phyloP scores from a whole-genome alignment of 2,888 invertebrate species.

The Eristalis arbustorum region DNA sequence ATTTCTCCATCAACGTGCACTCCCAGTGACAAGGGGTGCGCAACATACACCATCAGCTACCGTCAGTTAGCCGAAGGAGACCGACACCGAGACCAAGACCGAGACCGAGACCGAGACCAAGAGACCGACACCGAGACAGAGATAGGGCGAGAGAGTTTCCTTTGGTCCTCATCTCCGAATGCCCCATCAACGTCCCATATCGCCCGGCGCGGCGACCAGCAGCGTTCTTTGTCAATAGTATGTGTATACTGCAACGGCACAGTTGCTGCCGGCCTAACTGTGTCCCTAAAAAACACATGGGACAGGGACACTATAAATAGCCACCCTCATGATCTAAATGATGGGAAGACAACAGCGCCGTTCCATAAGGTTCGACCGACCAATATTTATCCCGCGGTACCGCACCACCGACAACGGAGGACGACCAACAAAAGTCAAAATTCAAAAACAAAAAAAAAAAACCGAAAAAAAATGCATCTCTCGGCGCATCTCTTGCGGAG shows the following conservation, averaged over 20 bases:
- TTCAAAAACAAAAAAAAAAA: constrained; percentile 7
- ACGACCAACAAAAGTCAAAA: neutral
- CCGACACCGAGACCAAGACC: neutral
- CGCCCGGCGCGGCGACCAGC: constrained; percentile 18
- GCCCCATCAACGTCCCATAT: constrained; percentile 33
- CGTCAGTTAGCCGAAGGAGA: constrained; percentile 31
- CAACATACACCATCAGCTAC: constrained; percentile 49
- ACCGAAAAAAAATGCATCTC: neutral
- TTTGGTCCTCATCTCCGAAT: constrained; percentile 57
- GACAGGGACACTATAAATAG: constrained; percentile 66
- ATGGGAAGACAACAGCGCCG: constrained; percentile 67
- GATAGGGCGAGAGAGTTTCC: constrained; percentile 54
- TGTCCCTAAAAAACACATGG: constrained; percentile 70
- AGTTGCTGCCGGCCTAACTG: constrained; percentile 65
- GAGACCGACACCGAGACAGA: neutral
- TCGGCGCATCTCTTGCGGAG: neutral
- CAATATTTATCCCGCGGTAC: constrained; percentile 64
- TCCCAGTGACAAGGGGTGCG: constrained; percentile 67
- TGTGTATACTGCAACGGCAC: constrained; percentile 41
- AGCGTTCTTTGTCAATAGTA: constrained; percentile 63
- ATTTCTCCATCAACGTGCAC: constrained; percentile 69
- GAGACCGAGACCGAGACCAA: neutral
- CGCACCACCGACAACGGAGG: neutral
- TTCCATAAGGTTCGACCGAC: constrained; percentile 64
- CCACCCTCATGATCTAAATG: constrained; percentile 71